These are phyloP conservation scores for Acrobasis repandana DNA, from an alignment of 2,888 invertebrate species.

Conservation along the genomic window DNA sequence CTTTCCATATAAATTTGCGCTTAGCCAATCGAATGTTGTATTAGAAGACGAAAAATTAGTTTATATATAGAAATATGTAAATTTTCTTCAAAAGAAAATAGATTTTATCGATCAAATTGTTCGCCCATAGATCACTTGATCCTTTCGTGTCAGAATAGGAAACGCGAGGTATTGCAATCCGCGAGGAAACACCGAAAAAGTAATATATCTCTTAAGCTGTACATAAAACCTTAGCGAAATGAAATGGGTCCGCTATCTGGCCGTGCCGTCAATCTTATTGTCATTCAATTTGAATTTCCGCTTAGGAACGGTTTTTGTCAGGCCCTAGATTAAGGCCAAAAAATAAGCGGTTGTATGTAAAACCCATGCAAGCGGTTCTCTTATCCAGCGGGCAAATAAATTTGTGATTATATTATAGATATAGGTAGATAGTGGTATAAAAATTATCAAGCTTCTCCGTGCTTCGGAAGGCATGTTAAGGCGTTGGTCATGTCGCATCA, in stretches of 20 bases:
- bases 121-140: not conserved
- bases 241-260: constrained; percentile 70
- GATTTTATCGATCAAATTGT: too few species aligned
- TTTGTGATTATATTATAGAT: too few species aligned
- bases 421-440: too few species aligned
- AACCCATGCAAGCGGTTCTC: not conserved
- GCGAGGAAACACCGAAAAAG: constrained; percentile 50
- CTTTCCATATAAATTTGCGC: too few species aligned
- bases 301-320: constrained; percentile 65
- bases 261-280: constrained; percentile 78
- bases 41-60: too few species aligned
- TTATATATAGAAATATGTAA: not conserved
- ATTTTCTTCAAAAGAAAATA: not conserved
- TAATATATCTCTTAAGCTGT: constrained; percentile 60
- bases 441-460: too few species aligned
- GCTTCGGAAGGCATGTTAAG: too few species aligned
- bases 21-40: too few species aligned
- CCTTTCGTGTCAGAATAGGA: constrained; percentile 20
- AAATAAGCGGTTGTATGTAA: constrained; percentile 35
- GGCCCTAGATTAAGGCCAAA: constrained; percentile 42
- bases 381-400: too few species aligned
- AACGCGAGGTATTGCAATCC: constrained; percentile 21
- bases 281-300: constrained; percentile 80
- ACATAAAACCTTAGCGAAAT: constrained; percentile 61
- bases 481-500: too few species aligned